Base-by-base conservation (phyloP, 1,140 invertebrate species). In the Heliothis virescens region DNA sequence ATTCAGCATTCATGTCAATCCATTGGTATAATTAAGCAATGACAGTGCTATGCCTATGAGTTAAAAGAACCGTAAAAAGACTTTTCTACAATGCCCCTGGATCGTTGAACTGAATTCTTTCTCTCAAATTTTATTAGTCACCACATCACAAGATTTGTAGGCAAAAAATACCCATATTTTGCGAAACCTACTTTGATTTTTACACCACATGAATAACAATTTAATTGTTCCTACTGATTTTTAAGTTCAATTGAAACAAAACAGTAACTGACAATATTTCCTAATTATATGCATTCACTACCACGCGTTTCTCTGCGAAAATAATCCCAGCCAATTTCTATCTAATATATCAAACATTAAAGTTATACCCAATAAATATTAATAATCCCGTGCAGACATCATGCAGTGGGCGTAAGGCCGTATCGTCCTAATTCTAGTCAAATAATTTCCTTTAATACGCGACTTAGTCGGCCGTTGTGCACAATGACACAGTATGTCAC, bases 401-500 rank as follows among this genome's bases (percentile, higher is more conserved):
- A 69, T 26, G 60, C 62, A 76, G 88, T 92, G 83, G 90, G 88
- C 84, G 88, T 82, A 79, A 69, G 78, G 80, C 71, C 85, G 86
- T 88, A 85, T 83, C 87, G 86, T 79, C 86, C 90, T 92, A 92
- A 92, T 93, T 93, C 90, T 79, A 85, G 86, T 88, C 87, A 82
- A 90, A 93, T 93, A 92, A 91, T 87, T 91, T 83, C 83, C 82
- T 83, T 86, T 87, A 88, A 90, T 90, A 88, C 87, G 85, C 84
- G 67, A 85, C 86, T 90, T 89, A 91, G 91, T 91, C 89, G 89
- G 86, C 82, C 90, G 88, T 92, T 87, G 86, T 86, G 84, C 84
- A 91, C 91, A 91, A 90, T 91, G 80, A 89, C 72, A 82, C 87
- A 88, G 86, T 93, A 93, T 92, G 89, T 93, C 90, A 92, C 89